Conservation (phyloP, 2,113 vertebrate genomes). For the Pygoscelis antarcticus region DNA sequence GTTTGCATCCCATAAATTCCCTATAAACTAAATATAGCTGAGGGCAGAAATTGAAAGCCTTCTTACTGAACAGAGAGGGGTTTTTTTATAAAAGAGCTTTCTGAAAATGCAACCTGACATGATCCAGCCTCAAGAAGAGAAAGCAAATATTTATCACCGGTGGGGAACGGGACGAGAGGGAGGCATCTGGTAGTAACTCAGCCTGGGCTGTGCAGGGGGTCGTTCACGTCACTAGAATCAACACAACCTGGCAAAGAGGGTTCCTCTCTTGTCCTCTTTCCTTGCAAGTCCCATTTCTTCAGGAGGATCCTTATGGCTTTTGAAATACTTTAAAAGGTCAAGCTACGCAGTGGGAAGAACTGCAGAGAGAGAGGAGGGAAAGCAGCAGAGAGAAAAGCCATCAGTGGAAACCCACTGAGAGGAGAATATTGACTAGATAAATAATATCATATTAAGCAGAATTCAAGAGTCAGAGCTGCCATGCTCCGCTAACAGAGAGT, state of each 20-base stretch:
- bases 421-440: not conserved
- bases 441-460: not conserved
- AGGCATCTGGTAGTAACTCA: not conserved
- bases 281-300: not conserved
- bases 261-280: not conserved
- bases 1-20: not conserved
- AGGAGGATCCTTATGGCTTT: not conserved
- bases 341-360: not conserved
- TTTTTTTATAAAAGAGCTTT: not conserved
- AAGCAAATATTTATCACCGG: not conserved
- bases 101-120: not conserved
- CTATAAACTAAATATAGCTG: not conserved
- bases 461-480: not conserved
- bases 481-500: not conserved
- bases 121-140: not conserved
- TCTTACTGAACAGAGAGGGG: not conserved
- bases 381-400: not conserved
- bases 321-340: not conserved
- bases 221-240: not conserved
- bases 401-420: not conserved
- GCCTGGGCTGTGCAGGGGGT: not conserved
- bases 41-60: not conserved
- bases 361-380: not conserved
- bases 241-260: not conserved
- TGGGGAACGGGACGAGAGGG: not conserved